Evolutionary conservation across 2,113 vertebrate species (phyloP).

Genomic region (Capreolus pygargus): DNA sequence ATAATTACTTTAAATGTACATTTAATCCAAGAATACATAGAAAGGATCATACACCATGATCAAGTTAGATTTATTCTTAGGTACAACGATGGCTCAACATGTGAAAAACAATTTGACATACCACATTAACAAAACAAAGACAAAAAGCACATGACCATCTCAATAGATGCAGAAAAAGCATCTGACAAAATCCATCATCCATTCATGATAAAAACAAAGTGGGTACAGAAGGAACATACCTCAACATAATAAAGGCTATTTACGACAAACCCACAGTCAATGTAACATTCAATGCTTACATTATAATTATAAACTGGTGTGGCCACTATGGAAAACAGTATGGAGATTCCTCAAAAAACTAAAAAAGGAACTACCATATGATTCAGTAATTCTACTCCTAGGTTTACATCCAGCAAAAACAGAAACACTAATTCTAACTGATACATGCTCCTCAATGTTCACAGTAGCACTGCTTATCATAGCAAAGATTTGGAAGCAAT

Average conservation of each 20-base stretch:
- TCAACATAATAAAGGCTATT: neutral
- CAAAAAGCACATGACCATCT: neutral
- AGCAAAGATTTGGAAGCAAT: neutral
- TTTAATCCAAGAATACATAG: neutral
- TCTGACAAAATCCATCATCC: neutral
- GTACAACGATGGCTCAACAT: neutral
- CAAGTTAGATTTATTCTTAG: neutral
- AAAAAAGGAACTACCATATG: neutral
- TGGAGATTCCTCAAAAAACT: neutral
- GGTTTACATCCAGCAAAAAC: neutral
- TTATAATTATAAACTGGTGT: neutral
- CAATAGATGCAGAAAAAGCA: neutral
- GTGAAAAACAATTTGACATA: neutral
- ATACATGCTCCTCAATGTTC: neutral
- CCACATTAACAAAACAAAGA: neutral
- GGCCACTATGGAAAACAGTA: neutral
- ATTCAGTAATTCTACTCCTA: neutral
- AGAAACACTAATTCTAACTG: neutral
- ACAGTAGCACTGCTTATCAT: neutral
- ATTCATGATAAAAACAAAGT: neutral
- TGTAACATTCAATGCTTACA: neutral
- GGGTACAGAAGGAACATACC: neutral
- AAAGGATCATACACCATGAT: neutral
- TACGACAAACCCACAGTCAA: neutral
- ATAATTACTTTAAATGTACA: neutral